Evolutionary conservation across 92 coral and sea anemone species (phyloP).

Genomic region (Montipora capitata): DNA sequence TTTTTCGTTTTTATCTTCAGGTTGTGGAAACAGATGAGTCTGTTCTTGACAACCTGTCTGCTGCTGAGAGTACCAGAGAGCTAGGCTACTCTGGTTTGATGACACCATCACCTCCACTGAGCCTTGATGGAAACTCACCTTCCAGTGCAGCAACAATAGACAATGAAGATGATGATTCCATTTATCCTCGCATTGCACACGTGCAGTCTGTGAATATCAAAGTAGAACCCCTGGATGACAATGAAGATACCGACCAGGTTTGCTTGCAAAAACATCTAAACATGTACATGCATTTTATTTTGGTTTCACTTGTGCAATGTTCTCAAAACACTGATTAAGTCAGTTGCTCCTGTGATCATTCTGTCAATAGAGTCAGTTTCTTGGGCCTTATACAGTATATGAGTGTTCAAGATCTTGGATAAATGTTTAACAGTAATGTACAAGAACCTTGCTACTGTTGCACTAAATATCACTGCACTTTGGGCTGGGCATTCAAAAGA

Average conservation of each 20-base stretch:
- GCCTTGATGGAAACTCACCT: slow-evolving; percentile 70
- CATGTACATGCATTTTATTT: too few relatives aligned
- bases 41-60: slow-evolving; percentile 51
- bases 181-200: slow-evolving; percentile 88
- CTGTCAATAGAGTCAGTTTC: too few relatives aligned
- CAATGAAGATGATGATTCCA: slow-evolving; percentile 74
- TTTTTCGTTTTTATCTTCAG: slow-evolving; percentile 13
- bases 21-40: slow-evolving; percentile 81
- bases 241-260: slow-evolving; percentile 85
- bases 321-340: neutral
- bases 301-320: too few relatives aligned
- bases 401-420: too few relatives aligned
- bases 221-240: slow-evolving; percentile 89
- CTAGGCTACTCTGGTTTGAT: slow-evolving; percentile 68
- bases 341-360: neutral
- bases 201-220: slow-evolving; percentile 88
- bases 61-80: slow-evolving; percentile 40
- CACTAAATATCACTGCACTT: too few relatives aligned
- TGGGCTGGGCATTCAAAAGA: too few relatives aligned
- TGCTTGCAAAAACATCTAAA: neutral
- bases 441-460: too few relatives aligned
- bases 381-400: too few relatives aligned
- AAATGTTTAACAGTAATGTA: too few relatives aligned
- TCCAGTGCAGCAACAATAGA: slow-evolving; percentile 49
- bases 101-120: slow-evolving; percentile 87